A percentile compares a stretch with the other conserved stretches of the same genome.
phyloP scores from a whole-genome alignment of 2,797 vertebrate species.

The Xerus rutilus region DNA sequence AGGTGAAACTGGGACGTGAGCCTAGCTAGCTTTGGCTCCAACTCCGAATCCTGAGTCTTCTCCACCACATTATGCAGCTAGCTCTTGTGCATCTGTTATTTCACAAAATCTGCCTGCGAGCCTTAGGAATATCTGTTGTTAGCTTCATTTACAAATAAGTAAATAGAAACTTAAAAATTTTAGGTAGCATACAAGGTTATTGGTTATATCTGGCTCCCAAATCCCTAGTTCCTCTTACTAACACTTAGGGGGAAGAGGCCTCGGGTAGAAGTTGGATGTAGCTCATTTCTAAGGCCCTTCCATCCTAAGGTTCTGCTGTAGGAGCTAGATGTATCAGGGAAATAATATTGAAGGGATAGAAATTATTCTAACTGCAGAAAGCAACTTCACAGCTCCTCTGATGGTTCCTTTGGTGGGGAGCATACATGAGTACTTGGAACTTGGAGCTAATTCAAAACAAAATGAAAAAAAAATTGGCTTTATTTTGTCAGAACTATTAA shows the following conservation, averaged over 20 bases:
- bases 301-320: not conserved
- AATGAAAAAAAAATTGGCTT: not conserved
- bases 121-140: not conserved
- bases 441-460: not conserved
- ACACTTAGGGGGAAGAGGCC: not conserved
- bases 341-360: not conserved
- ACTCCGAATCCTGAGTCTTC: not conserved
- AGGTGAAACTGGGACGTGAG: not conserved
- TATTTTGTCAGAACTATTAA: slow-evolving; percentile 19
- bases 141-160: not conserved
- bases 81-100: not conserved
- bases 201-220: not conserved
- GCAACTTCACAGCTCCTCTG: not conserved
- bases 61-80: accelerated
- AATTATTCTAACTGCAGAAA: not conserved
- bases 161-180: not conserved
- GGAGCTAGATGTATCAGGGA: not conserved
- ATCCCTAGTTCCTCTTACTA: not conserved
- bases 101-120: not conserved
- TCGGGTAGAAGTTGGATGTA: not conserved
- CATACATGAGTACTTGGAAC: not conserved
- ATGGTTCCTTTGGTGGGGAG: not conserved
- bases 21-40: not conserved
- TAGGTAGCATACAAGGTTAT: not conserved
- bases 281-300: not conserved